Conservation (phyloP, 2,113 vertebrate species). For the Leptocoma aspasia region DNA sequence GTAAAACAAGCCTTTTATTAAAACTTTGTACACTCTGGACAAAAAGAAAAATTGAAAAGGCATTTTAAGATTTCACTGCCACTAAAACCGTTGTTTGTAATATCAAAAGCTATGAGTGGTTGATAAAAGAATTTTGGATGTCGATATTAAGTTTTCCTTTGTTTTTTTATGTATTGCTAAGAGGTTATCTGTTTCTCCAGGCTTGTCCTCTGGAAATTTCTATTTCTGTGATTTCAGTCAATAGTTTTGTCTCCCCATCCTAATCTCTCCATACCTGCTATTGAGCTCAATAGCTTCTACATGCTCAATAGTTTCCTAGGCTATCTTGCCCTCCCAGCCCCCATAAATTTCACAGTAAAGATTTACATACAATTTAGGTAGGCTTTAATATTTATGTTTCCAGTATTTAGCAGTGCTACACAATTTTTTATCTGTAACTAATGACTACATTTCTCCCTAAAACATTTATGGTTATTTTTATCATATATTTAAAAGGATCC, state of each 20-base stretch:
- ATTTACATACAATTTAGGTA: not conserved
- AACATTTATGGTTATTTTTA: not conserved
- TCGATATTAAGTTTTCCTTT: not conserved
- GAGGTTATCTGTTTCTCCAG: not conserved
- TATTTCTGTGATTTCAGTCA: not conserved
- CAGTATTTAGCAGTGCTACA: not conserved
- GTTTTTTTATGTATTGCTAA: not conserved
- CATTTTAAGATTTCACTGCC: not conserved
- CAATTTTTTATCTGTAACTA: not conserved
- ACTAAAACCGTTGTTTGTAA: not conserved
- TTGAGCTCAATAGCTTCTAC: not conserved
- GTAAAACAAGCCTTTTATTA: not conserved
- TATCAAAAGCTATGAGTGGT: not conserved
- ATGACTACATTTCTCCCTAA: not conserved
- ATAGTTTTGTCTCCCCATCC: not conserved
- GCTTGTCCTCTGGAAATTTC: not conserved
- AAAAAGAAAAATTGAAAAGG: not conserved
- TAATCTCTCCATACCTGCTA: not conserved
- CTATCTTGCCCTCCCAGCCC: not conserved
- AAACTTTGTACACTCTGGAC: not conserved
- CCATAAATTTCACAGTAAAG: not conserved
- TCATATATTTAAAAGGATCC: not conserved
- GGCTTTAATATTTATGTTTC: not conserved
- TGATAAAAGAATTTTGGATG: not conserved
- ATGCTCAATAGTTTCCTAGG: not conserved